A percentile compares a stretch with the other conserved stretches of the same genome.
phyloP scores from a whole-genome alignment of 1,140 invertebrate species.

The Drosophila ambigua region DNA sequence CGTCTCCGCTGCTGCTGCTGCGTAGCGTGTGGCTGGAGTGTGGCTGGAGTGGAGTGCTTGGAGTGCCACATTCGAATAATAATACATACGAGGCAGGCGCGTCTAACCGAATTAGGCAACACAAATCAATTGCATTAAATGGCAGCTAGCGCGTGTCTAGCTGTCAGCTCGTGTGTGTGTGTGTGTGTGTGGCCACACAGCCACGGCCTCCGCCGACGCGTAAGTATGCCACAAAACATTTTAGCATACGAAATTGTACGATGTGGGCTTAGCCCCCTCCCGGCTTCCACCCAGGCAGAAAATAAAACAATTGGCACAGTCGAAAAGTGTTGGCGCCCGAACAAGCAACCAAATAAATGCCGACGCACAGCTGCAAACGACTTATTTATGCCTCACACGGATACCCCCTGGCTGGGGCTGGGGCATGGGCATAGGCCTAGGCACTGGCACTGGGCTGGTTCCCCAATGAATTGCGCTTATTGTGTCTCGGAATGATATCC shows the following conservation, averaged over 20 bases:
- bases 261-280: not conserved
- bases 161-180: constrained; percentile 12
- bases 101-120: constrained; percentile 68
- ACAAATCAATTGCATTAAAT: constrained; percentile 79
- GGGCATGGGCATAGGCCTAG: not conserved
- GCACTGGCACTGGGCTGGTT: not conserved
- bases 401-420: not conserved
- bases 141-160: constrained; percentile 65
- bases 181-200: constrained; percentile 29
- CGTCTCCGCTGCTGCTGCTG: constrained; percentile 4
- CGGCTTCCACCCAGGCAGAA: not conserved
- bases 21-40: constrained; percentile 33
- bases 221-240: constrained; percentile 25
- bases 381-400: constrained; percentile 67
- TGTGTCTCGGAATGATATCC: constrained; percentile 47
- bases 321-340: constrained; percentile 31
- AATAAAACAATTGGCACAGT: constrained; percentile 54
- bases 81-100: constrained; percentile 16
- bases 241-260: constrained; percentile 55
- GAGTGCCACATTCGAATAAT: not conserved
- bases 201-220: not conserved
- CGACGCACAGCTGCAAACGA: constrained; percentile 74
- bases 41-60: constrained; percentile 25
- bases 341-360: constrained; percentile 65
- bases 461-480: not conserved